phyloP scores from a whole-genome alignment of 2,797 vertebrate genomes.

The Bradypodion pumilum region DNA sequence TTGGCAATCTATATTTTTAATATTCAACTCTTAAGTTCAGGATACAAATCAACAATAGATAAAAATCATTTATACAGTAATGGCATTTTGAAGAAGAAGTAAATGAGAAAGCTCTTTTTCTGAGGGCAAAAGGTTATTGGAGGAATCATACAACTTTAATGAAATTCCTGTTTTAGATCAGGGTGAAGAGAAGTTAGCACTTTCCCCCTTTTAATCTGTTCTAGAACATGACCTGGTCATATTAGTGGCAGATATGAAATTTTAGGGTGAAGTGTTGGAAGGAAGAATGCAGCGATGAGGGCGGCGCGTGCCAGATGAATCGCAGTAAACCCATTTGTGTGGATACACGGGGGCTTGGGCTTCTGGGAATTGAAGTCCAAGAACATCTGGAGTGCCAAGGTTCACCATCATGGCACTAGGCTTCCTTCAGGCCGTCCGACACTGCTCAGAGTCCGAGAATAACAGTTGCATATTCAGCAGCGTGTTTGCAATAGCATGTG shows the following conservation, averaged over 20 bases:
- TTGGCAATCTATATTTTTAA: not conserved
- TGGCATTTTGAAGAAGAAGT: not conserved
- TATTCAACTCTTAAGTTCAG: not conserved
- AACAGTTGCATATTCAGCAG: too few species aligned
- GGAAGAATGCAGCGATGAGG: too few species aligned
- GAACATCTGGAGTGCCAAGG: too few species aligned
- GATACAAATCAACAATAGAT: not conserved
- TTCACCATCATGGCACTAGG: too few species aligned
- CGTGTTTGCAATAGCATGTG: not conserved
- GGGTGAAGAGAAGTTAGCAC: not conserved
- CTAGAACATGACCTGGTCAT: not conserved
- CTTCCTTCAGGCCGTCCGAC: too few species aligned
- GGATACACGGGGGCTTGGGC: too few species aligned
- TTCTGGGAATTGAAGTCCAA: too few species aligned
- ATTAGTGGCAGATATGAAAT: not conserved
- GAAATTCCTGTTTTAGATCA: not conserved
- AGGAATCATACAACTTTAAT: not conserved
- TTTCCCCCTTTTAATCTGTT: not conserved
- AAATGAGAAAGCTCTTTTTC: not conserved
- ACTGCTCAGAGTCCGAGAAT: too few species aligned
- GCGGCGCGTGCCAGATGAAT: too few species aligned
- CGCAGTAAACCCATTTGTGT: too few species aligned
- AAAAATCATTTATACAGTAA: not conserved
- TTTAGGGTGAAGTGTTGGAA: not conserved
- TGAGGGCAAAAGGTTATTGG: not conserved